A percentile compares a stretch with the other conserved stretches of the same genome.
These are phyloP conservation scores for Lobophora halterata DNA, from an alignment of 2,888 invertebrate species.

Conservation along the genomic window DNA sequence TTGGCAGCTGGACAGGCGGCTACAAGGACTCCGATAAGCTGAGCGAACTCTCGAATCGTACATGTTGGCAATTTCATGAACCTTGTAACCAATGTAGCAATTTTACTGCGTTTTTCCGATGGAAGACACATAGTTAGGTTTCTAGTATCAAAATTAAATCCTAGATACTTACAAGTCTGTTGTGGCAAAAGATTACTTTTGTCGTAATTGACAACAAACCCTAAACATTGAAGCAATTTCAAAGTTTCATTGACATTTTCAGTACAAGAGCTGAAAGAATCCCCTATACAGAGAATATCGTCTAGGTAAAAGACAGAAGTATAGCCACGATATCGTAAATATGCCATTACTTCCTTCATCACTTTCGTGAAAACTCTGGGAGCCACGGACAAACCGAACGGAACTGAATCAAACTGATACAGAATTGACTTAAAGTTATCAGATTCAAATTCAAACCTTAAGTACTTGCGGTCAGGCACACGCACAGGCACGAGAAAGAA, in stretches of 20 bases:
- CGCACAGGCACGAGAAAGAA: slow-evolving; percentile 15
- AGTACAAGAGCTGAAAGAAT: neutral
- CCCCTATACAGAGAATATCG: neutral
- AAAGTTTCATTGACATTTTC: neutral
- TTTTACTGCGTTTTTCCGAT: slow-evolving; percentile 14
- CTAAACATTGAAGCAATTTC: slow-evolving; percentile 1
- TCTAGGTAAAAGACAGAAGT: neutral
- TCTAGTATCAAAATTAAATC: neutral
- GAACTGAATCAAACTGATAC: slow-evolving; percentile 17
- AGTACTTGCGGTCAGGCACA: slow-evolving; percentile 3
- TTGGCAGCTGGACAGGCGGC: slow-evolving; percentile 26
- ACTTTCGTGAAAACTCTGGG: slow-evolving; percentile 21
- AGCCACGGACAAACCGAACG: slow-evolving; percentile 15
- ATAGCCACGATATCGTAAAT: neutral
- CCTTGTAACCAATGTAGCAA: slow-evolving; percentile 8
- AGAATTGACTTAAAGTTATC: slow-evolving; percentile 1
- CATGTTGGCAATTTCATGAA: slow-evolving; percentile 7
- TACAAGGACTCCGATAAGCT: slow-evolving; percentile 18
- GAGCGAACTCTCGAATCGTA: slow-evolving; percentile 21
- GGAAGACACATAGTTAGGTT: slow-evolving; percentile 14
- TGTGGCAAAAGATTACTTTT: neutral
- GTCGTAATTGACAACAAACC: slow-evolving; percentile 1
- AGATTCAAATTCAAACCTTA: too few species aligned
- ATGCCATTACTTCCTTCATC: neutral
- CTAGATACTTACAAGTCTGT: neutral